A percentile compares a stretch with the other conserved stretches of the same genome.
These are phyloP conservation scores for Grus americana DNA, from an alignment of 2,113 vertebrate species.

Conservation along the genomic window DNA sequence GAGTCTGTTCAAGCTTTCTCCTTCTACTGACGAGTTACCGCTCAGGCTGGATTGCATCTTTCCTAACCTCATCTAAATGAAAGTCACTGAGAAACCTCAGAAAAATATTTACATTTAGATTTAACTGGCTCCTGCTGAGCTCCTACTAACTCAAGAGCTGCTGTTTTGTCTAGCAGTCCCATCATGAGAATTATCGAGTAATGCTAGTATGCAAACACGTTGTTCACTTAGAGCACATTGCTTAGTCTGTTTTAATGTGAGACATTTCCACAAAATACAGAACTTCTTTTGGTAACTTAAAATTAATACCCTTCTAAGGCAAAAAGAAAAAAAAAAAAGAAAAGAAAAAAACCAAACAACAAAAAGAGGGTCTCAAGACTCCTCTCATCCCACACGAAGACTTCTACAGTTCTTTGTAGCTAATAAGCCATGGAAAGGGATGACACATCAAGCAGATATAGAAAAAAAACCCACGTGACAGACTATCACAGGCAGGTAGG, in stretches of 20 bases:
- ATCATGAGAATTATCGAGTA: not conserved
- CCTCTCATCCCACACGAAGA: not conserved
- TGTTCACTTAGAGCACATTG: not conserved
- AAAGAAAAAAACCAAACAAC: not conserved
- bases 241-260: not conserved
- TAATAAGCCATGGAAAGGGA: not conserved
- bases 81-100: slow-evolving; percentile 1
- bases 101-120: slow-evolving; percentile 17
- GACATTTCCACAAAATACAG: not conserved
- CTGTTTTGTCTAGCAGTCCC: not conserved
- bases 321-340: not conserved
- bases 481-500: not conserved
- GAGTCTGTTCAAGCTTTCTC: not conserved
- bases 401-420: not conserved
- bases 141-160: not conserved
- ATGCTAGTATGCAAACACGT: not conserved
- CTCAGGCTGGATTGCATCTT: not conserved
- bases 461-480: not conserved
- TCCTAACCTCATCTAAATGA: not conserved
- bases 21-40: not conserved
- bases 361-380: not conserved
- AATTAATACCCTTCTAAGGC: not conserved
- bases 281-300: not conserved
- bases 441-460: not conserved
- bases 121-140: not conserved